Conservation (phyloP, 2,113 vertebrate genomes). For the Xiphias gladius region DNA sequence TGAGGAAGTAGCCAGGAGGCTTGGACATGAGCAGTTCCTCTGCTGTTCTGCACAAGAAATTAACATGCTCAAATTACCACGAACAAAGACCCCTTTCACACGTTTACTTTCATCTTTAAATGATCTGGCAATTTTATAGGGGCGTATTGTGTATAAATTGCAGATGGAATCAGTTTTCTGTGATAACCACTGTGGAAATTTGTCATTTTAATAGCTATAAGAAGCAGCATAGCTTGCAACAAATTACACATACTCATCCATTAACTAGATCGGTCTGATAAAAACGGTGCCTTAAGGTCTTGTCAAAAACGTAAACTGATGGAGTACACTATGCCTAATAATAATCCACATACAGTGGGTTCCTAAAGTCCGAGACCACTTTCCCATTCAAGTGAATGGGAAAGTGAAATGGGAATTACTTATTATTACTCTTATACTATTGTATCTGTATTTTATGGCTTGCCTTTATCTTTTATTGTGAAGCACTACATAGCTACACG, state of each 20-base stretch:
- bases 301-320: neutral
- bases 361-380: no score
- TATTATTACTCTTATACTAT: neutral
- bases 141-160: neutral
- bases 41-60: constrained; percentile 77
- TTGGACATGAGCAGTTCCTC: constrained; percentile 84
- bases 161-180: neutral
- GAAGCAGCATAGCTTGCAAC: neutral
- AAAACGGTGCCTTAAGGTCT: neutral
- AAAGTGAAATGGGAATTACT: no score
- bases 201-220: neutral
- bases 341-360: neutral
- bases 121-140: neutral
- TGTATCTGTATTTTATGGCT: no score
- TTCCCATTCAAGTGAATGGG: no score
- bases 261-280: neutral
- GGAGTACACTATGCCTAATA: neutral
- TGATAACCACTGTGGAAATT: neutral
- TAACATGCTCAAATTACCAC: neutral
- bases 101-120: constrained; percentile 6
- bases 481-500: neutral
- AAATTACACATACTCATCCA: neutral
- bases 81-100: constrained; percentile 23
- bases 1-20: constrained; percentile 86
- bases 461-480: no score